A percentile compares a stretch with the other conserved stretches of the same genome.
phyloP scores from a whole-genome alignment of 1,140 invertebrate species.

The Drosophila ercepeae region DNA sequence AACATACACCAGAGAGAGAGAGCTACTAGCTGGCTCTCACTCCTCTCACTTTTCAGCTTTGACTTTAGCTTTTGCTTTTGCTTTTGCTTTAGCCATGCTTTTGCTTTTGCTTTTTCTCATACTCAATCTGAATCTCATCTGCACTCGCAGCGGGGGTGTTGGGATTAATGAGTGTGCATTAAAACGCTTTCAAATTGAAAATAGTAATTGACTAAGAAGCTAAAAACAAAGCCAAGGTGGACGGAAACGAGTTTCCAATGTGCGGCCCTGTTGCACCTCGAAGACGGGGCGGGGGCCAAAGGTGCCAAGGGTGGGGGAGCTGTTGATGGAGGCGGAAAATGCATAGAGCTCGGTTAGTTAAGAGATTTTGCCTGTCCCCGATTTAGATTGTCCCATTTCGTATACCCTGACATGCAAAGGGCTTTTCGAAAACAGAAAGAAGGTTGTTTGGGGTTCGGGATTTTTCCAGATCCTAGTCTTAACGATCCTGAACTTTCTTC shows the following conservation, averaged over 20 bases:
- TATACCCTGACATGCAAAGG: slow-evolving; percentile 15
- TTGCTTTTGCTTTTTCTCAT: slow-evolving; percentile 12
- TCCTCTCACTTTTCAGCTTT: slow-evolving; percentile 46
- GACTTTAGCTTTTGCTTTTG: slow-evolving; percentile 20
- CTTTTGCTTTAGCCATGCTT: slow-evolving; percentile 20
- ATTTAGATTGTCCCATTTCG: slow-evolving; percentile 39
- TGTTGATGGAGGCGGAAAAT: slow-evolving; percentile 15
- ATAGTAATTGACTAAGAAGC: slow-evolving; percentile 68
- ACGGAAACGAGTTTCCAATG: slow-evolving; percentile 68
- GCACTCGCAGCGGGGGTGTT: slow-evolving; percentile 28
- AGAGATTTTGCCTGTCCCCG: slow-evolving; percentile 25
- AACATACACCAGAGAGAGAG: slow-evolving; percentile 66
- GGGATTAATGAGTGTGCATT: slow-evolving; percentile 4
- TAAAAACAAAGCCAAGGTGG: slow-evolving; percentile 76
- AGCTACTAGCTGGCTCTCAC: slow-evolving; percentile 56
- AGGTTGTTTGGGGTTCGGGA: not conserved
- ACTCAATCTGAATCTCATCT: slow-evolving; percentile 16
- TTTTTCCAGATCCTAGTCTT: not conserved
- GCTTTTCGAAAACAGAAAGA: not conserved
- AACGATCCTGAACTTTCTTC: no score
- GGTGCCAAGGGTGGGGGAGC: slow-evolving; percentile 3
- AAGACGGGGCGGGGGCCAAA: not conserved
- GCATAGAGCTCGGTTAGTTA: slow-evolving; percentile 5
- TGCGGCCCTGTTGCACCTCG: slow-evolving; percentile 34
- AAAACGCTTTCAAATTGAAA: slow-evolving; percentile 62